phyloP scores from a whole-genome alignment of 2,888 invertebrate species.

The Melinaea menophilus region DNA sequence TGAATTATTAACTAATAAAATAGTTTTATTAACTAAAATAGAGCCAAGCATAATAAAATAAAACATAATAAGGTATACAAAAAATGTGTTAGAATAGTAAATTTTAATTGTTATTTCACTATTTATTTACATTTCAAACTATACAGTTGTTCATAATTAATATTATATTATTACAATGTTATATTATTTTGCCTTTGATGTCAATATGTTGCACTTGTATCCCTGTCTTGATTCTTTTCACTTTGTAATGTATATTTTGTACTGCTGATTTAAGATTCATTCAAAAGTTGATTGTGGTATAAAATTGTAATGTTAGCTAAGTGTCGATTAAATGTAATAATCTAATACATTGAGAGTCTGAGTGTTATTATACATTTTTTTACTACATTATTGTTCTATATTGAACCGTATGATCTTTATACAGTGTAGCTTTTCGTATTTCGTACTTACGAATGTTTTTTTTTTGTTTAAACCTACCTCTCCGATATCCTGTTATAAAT shows the following conservation, averaged over 20 bases:
- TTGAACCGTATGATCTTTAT: not conserved
- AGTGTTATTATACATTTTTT: conserved; percentile 24
- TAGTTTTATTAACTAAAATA: conserved; percentile 24
- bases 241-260: conserved; percentile 31
- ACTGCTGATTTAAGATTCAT: conserved; percentile 23
- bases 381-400: conserved; percentile 18
- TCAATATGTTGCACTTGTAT: conserved; percentile 21
- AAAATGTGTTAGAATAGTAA: conserved; percentile 15
- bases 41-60: conserved; percentile 10
- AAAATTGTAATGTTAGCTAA: conserved; percentile 32
- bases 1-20: conserved; percentile 23
- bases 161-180: conserved; percentile 11
- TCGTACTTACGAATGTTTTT: conserved; percentile 50
- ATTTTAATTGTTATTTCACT: conserved; percentile 20
- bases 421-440: conserved; percentile 32
- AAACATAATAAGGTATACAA: conserved; percentile 14
- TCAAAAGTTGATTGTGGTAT: conserved; percentile 23
- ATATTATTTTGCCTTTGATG: conserved; percentile 19
- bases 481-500: conserved; percentile 39
- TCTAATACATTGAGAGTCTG: conserved; percentile 30
- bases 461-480: conserved; percentile 49
- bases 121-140: conserved; percentile 20
- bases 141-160: conserved; percentile 12
- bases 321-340: conserved; percentile 34
- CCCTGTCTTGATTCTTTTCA: conserved; percentile 17